A percentile compares a stretch with the other conserved stretches of the same genome.
These are phyloP conservation scores for Nyctibius grandis DNA, from an alignment of 2,797 vertebrate genomes.

Conservation along the genomic window DNA sequence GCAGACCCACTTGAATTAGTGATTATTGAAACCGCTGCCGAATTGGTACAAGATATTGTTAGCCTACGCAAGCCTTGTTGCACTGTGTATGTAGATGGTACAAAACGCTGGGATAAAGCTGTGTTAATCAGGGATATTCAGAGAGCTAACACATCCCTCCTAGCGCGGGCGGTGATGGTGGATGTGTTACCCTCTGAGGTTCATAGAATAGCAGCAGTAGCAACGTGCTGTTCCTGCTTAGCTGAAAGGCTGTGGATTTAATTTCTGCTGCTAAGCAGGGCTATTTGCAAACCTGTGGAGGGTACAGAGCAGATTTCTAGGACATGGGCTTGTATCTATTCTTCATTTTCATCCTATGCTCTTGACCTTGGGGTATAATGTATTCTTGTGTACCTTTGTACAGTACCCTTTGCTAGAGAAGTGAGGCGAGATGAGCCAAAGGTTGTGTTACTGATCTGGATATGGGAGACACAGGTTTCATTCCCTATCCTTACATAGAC, in stretches of 20 bases:
- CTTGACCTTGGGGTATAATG: slow-evolving; percentile 13
- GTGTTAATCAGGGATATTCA: slow-evolving; percentile 2
- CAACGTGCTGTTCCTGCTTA: not conserved
- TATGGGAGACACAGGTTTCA: not conserved
- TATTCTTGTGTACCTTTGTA: slow-evolving; percentile 16
- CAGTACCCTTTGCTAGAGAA: slow-evolving; percentile 1
- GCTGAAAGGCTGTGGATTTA: slow-evolving; percentile 21
- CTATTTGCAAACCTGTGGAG: slow-evolving; percentile 42
- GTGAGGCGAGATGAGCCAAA: not conserved
- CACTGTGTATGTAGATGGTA: not conserved
- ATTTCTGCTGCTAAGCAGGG: slow-evolving; percentile 10
- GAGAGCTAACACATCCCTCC: slow-evolving; percentile 1
- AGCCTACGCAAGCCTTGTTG: not conserved
- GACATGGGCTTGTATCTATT: not conserved
- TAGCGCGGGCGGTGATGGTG: not conserved
- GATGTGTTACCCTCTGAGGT: not conserved
- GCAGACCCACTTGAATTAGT: not conserved
- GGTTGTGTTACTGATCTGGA: slow-evolving; percentile 26
- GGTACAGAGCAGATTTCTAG: slow-evolving; percentile 20
- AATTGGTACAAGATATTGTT: not conserved
- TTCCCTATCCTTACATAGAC: not conserved
- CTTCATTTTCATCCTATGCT: not conserved
- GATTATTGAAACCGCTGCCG: accelerated
- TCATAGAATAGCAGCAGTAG: not conserved
- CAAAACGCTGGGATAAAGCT: not conserved